Base-by-base conservation (phyloP, 2,113 vertebrate species). In the Conger conger region DNA sequence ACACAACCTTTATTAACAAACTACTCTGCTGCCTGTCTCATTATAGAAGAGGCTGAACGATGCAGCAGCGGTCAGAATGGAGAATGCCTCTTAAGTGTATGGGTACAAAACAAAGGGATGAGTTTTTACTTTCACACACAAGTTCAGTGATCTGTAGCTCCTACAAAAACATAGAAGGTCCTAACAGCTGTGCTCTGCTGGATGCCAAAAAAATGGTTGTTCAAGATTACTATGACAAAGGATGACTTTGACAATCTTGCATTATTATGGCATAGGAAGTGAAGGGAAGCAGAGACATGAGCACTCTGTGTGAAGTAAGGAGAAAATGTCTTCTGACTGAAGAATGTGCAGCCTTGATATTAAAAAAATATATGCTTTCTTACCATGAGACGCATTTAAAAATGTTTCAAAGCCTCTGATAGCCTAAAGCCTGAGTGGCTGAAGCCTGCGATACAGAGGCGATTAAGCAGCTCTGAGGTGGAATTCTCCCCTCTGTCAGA, bases 391-490 rank as follows among this genome's bases (percentile, higher is more conserved):
- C 9, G 15, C 27, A 76, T 33, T 78, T 38, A 37, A 37, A 78
- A 77, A 78, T 13, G 23, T 73, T 73, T 73, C 68, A 73, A 73
- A 73, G 68, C n/a, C 9, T 8, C 45, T 45, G 18, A 17, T 20
- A 16, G 30, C 17, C 83, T 57, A 83, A 82, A 87, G 91, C 92
- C 92, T 93, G 92, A 90, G 90, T 86, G 84, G 83, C 90, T 84
- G 35, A 90, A 85, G 86, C 88, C 79, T 89, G 90, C 87, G 83
- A 88, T 76, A 83, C 83, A 73, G 30, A 36, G 88, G 88, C 94
- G 91, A 91, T 92, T 92, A 92, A 91, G 86, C 79, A 89, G 90
- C 89, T 93, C 90, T 82, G 84, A 87, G 86, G 88, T 91, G 91
- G 92, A 92, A 92, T 89, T 86, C 87, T 42, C 37, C 90, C 89